Conservation (phyloP, 2,113 vertebrate genomes). For the Pelusios castaneus region DNA sequence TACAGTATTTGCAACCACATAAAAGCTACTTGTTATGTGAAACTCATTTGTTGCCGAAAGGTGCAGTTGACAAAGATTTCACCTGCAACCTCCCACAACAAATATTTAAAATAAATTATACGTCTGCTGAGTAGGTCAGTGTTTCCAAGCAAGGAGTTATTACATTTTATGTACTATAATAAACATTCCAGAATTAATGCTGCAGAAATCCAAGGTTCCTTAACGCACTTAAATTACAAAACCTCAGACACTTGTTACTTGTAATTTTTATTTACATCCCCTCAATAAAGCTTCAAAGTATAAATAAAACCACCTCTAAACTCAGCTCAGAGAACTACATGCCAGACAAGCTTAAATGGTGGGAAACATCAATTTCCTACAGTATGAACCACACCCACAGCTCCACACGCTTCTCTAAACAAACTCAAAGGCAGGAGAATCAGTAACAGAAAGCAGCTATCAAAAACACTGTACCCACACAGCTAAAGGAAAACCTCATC, state of each 20-base stretch:
- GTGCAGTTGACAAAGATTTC: not conserved
- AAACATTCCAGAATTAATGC: not conserved
- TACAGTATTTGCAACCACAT: conserved; percentile 66
- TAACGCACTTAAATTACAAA: not conserved
- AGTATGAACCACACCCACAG: not conserved
- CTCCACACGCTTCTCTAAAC: not conserved
- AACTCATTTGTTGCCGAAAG: not conserved
- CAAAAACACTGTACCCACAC: not conserved
- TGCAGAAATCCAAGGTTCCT: not conserved
- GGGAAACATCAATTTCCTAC: not conserved
- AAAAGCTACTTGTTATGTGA: not conserved
- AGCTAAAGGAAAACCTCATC: not conserved
- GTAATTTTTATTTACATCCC: not conserved
- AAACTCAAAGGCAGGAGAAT: not conserved
- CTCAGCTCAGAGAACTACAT: not conserved
- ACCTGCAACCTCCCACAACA: not conserved
- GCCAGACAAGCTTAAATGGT: not conserved
- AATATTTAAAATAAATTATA: not conserved
- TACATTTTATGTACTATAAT: not conserved
- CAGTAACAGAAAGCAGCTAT: not conserved
- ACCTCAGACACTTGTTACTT: not conserved
- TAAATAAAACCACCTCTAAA: not conserved
- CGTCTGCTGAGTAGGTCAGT: fast-evolving
- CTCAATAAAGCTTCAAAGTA: not conserved
- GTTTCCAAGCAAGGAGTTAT: not conserved